Evolutionary conservation across 1,140 invertebrate species (phyloP).

Genomic region (Drosophila ogumai): DNA sequence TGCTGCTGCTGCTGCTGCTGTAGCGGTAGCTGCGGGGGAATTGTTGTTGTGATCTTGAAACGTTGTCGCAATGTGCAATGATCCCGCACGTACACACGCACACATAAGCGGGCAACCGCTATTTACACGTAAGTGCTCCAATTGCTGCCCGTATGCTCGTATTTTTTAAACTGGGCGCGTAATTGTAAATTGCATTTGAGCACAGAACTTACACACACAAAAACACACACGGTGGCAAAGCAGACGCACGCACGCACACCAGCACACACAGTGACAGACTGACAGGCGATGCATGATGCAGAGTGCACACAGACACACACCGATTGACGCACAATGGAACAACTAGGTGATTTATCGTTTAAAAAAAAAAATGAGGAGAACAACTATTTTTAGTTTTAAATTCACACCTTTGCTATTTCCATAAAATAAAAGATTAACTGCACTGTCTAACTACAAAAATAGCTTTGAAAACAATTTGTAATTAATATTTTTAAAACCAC

Average conservation of each 20-base stretch:
- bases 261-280: conserved; percentile 41
- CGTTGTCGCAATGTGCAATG: conserved; percentile 82
- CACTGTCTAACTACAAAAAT: background rate
- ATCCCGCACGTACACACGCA: conserved; percentile 65
- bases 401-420: background rate
- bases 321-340: conserved; percentile 68
- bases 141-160: conserved; percentile 50
- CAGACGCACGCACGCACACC: conserved; percentile 39
- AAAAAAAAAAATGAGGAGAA: background rate
- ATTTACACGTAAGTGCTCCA: conserved; percentile 46
- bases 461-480: background rate
- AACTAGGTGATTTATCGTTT: conserved; percentile 23
- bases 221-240: conserved; percentile 25
- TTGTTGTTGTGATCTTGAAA: conserved; percentile 76
- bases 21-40: conserved; percentile 9
- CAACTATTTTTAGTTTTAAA: background rate
- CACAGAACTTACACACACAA: conserved; percentile 48
- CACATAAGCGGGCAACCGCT: conserved; percentile 11
- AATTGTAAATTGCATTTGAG: conserved; percentile 82
- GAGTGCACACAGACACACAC: background rate
- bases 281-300: conserved; percentile 54
- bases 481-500: background rate
- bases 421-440: background rate
- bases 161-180: conserved; percentile 75
- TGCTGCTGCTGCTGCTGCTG: background rate